These are phyloP conservation scores for Philhelius pedissequus DNA, from an alignment of 2,888 invertebrate species.

Conservation along the genomic window DNA sequence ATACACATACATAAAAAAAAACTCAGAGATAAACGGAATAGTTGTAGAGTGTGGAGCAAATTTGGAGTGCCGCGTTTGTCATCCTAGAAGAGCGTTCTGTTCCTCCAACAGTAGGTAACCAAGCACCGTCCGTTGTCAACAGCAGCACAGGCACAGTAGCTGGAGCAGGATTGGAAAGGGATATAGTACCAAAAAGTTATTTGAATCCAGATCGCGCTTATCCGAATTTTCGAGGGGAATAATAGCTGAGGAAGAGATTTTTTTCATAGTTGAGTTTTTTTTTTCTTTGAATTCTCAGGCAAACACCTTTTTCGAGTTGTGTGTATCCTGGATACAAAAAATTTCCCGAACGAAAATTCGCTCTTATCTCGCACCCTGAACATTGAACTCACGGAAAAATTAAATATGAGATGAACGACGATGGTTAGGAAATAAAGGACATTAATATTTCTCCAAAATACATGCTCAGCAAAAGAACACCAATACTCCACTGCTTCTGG, in stretches of 20 bases:
- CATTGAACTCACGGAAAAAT: constrained; percentile 31
- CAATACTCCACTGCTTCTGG: neutral
- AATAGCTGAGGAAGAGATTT: constrained; percentile 26
- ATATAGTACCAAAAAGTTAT: constrained; percentile 20
- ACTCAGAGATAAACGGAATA: constrained; percentile 3
- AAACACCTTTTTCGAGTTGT: constrained; percentile 37
- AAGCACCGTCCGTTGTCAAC: constrained; percentile 28
- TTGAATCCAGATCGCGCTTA: constrained; percentile 35
- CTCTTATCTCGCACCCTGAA: constrained; percentile 22
- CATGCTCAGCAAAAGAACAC: constrained; percentile 48
- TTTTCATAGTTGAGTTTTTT: neutral
- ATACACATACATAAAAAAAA: constrained; percentile 4
- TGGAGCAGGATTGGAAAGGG: constrained; percentile 30
- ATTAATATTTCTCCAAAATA: constrained; percentile 58
- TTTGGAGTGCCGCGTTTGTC: constrained; percentile 30
- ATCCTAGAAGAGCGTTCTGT: constrained; percentile 38
- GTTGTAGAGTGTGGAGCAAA: constrained; percentile 28
- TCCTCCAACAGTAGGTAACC: constrained; percentile 32
- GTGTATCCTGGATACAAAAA: constrained; percentile 42
- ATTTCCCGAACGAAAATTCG: constrained; percentile 29
- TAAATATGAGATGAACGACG: constrained; percentile 20
- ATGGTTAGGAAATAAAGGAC: constrained; percentile 22
- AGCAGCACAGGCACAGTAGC: constrained; percentile 32
- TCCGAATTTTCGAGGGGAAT: constrained; percentile 39
- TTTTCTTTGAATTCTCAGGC: constrained; percentile 12